Conservation (phyloP, 2,888 invertebrate species). For the Tortricodes alternella region DNA sequence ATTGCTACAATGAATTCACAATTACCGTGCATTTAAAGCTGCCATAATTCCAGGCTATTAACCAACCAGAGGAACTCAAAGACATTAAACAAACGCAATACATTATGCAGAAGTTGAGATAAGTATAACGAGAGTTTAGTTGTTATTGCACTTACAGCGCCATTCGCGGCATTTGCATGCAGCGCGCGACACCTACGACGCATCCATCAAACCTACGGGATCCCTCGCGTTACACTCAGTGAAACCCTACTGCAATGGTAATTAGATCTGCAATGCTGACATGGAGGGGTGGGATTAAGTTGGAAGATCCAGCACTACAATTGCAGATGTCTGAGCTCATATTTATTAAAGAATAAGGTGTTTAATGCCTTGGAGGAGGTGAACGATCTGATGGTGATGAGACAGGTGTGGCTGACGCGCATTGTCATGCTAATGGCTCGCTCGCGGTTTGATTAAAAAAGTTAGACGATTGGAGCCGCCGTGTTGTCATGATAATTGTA, state of each 20-base stretch:
- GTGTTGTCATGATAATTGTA: slow-evolving; percentile 28
- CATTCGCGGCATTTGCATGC: slow-evolving; percentile 24
- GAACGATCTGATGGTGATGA: not conserved
- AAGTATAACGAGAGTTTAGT: slow-evolving; percentile 27
- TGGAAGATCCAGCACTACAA: not conserved
- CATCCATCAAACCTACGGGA: slow-evolving; percentile 22
- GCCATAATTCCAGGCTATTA: not conserved
- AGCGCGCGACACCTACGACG: slow-evolving; percentile 8
- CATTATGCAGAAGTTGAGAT: slow-evolving; percentile 25
- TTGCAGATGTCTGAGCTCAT: slow-evolving; percentile 5
- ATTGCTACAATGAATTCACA: no score
- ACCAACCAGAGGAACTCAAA: not conserved
- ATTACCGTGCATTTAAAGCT: not conserved
- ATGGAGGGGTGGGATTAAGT: slow-evolving; percentile 7
- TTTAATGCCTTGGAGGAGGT: not conserved
- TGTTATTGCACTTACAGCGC: slow-evolving; percentile 28
- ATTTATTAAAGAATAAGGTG: slow-evolving; percentile 5
- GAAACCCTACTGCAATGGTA: slow-evolving; percentile 1
- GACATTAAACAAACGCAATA: slow-evolving; percentile 28
- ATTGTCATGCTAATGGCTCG: slow-evolving; percentile 31
- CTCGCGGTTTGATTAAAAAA: slow-evolving; percentile 33
- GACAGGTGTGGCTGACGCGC: slow-evolving; percentile 30
- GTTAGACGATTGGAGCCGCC: slow-evolving; percentile 25
- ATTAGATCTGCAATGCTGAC: slow-evolving; percentile 13
- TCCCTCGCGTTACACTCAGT: not conserved